Base-by-base conservation (phyloP, 2,888 invertebrate genomes). In the Drosophila lacicola region DNA sequence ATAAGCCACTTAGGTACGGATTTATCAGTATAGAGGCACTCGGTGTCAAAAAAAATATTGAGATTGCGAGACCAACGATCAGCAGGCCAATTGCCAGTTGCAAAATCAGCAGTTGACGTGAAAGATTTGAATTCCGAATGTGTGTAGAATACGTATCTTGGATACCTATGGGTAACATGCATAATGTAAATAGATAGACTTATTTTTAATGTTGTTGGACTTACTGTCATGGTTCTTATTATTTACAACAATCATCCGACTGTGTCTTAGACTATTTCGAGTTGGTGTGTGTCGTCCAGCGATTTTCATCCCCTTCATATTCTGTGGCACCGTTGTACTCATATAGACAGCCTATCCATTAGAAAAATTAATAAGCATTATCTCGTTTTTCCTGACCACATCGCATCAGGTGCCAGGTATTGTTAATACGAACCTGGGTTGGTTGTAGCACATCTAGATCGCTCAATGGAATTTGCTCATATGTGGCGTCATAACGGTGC, bases 221-320 rank as follows among this genome's bases (percentile, higher is more conserved):
- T 75, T 86, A 92, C 92, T 91, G 86, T 91, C 90, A 65, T 94
- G 94, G 74, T 93, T 93, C 86, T 94, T 94, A 88, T 94, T 94
- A 88, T 94, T 94, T 90, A 95, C 93, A 21, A 95, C 95, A 74
- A 95, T 94, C 95, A 95, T 95, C 74, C 95, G 93, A 90, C 95
- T 95, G 89, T 95, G 95, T 75, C 95, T 92, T 73, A 95, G 93
- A 85, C 95, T 95, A 90, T 94, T 95, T 84, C 95, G 93, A 25
- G 95, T 95, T 51, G 95, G 95, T 17, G 95, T 94, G 90, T 95
- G 95, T 70, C 95, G 93, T 53, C 94, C 95, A 42, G 94, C 94
- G 75, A 95, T 94, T 91, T 94, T 94, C 74, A 93, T 93, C 25
- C 94, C 94, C 56, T 94, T 94, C 79, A 95, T 94, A 91, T 95